phyloP scores from a whole-genome alignment of 2,797 vertebrate genomes.

The Sylvia borin region DNA sequence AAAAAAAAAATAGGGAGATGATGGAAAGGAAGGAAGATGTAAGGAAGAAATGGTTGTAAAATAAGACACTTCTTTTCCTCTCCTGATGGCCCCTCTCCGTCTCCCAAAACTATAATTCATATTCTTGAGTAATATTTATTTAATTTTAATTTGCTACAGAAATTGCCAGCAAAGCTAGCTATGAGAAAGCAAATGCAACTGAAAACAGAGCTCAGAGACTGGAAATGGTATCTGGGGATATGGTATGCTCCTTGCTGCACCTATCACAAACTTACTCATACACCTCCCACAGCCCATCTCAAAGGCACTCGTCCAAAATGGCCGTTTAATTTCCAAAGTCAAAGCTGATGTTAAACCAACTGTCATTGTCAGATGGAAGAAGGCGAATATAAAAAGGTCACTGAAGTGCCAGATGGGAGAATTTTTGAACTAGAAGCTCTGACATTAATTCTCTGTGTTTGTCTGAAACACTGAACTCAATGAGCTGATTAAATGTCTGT shows the following conservation, averaged over 20 bases:
- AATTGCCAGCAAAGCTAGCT: background rate
- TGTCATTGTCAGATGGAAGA: constrained; percentile 50
- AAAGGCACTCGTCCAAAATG: background rate
- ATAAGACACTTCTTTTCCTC: background rate
- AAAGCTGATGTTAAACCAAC: constrained; percentile 40
- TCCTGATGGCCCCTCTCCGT: background rate
- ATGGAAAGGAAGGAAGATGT: background rate
- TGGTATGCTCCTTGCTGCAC: background rate
- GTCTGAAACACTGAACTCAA: constrained; percentile 31
- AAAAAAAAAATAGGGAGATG: background rate
- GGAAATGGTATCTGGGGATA: background rate
- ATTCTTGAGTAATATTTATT: background rate
- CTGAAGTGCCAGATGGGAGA: constrained; percentile 51
- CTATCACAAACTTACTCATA: background rate
- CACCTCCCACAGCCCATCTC: background rate
- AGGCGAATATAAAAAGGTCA: constrained; percentile 57
- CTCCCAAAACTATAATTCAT: background rate
- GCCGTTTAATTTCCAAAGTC: background rate
- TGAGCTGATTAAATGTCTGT: constrained; percentile 12
- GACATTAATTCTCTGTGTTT: constrained; percentile 44
- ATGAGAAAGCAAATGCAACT: background rate
- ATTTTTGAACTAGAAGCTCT: constrained; percentile 51
- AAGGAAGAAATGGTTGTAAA: background rate
- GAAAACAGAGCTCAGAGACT: background rate
- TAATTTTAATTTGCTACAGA: background rate